phyloP scores from a whole-genome alignment of 2,113 vertebrate genomes.

The Phasianus colchicus region DNA sequence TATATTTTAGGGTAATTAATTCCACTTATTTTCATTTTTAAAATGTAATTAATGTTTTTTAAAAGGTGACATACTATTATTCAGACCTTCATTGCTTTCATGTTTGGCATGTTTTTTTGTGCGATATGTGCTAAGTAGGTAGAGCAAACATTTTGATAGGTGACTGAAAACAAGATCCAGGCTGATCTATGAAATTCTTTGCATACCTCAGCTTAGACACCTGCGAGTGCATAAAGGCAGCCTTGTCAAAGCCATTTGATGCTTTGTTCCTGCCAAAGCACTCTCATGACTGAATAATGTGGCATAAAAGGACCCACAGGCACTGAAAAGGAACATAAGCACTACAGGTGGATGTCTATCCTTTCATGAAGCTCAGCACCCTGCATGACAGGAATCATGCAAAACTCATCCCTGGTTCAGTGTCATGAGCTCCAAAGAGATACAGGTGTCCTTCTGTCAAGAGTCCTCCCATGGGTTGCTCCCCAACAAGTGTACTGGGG shows the following conservation, averaged over 20 bases:
- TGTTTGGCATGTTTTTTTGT: background rate
- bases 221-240: constrained; percentile 15
- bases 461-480: background rate
- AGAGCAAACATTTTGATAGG: background rate
- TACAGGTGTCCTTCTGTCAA: background rate
- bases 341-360: background rate
- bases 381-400: background rate
- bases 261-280: background rate
- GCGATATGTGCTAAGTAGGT: background rate
- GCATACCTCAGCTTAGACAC: background rate
- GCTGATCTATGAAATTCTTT: background rate
- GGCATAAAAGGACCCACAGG: background rate
- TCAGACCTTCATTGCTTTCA: constrained; percentile 1
- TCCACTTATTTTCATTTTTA: constrained; percentile 13
- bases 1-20: constrained; percentile 2
- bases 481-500: background rate
- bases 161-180: background rate
- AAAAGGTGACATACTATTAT: background rate
- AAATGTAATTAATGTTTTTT: background rate
- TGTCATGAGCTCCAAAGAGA: background rate
- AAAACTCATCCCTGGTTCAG: background rate
- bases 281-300: background rate
- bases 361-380: background rate
- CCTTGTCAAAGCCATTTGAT: background rate
- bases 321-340: background rate